These are phyloP conservation scores for Saguinus midas DNA, from an alignment of 2,113 vertebrate species.

Conservation along the genomic window DNA sequence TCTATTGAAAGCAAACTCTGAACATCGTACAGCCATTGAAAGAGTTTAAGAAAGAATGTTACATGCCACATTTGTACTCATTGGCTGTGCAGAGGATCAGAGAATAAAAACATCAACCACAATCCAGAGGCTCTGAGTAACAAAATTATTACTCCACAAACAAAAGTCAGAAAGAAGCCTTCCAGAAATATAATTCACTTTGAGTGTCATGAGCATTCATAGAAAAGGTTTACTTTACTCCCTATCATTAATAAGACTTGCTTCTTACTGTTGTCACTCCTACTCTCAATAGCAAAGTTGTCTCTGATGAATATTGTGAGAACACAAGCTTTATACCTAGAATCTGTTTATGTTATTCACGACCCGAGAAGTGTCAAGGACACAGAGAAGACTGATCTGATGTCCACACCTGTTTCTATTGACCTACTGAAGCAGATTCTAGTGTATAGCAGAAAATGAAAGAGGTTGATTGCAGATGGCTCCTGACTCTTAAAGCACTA, in stretches of 20 bases:
- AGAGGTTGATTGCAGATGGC: not conserved
- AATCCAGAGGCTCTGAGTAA: not conserved
- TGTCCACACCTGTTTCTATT: rapidly evolving
- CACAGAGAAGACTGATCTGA: not conserved
- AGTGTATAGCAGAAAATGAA: no score
- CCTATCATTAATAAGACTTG: not conserved
- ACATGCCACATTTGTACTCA: not conserved
- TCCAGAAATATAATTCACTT: not conserved
- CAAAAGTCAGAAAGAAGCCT: not conserved
- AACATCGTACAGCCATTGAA: not conserved
- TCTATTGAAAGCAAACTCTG: constrained; percentile 37
- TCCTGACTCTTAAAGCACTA: not conserved
- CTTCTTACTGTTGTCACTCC: not conserved
- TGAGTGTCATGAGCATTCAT: not conserved
- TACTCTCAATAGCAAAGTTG: not conserved
- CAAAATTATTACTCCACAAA: not conserved
- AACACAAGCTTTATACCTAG: not conserved
- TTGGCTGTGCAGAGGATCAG: not conserved
- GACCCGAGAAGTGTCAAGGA: not conserved
- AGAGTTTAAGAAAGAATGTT: not conserved
- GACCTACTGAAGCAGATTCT: not conserved
- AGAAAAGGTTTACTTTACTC: not conserved
- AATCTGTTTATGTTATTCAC: not conserved
- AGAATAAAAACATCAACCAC: not conserved
- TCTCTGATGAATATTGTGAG: not conserved